Conservation (phyloP, 2,113 vertebrate species). For the Riparia riparia region DNA sequence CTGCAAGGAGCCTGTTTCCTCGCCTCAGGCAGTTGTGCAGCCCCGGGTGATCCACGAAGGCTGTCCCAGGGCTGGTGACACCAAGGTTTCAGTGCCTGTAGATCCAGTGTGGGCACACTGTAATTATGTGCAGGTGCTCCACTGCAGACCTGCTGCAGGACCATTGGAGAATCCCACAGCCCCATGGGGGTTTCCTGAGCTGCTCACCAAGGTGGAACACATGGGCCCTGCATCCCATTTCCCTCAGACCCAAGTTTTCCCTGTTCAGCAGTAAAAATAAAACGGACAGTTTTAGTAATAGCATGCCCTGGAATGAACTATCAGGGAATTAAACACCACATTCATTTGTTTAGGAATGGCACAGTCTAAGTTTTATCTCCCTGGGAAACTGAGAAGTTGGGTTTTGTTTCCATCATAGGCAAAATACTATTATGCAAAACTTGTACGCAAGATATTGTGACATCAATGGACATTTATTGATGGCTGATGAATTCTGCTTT, state of each 20-base stretch:
- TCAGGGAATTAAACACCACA: background rate
- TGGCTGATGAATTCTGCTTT: background rate
- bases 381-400: background rate
- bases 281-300: background rate
- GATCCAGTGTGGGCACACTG: background rate
- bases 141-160: background rate
- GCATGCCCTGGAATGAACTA: background rate
- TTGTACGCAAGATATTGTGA: background rate
- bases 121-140: fast-evolving
- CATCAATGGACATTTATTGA: background rate
- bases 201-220: background rate
- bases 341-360: background rate
- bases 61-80: background rate
- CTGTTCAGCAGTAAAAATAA: background rate
- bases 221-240: fast-evolving
- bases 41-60: background rate
- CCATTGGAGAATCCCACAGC: fast-evolving
- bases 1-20: background rate
- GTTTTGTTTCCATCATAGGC: background rate
- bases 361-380: background rate
- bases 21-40: no score
- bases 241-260: background rate
- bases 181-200: fast-evolving
- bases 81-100: background rate
- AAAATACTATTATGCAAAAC: background rate